Evolutionary conservation across 2,888 invertebrate species (phyloP).

Genomic region (Agrypnus murinus): DNA sequence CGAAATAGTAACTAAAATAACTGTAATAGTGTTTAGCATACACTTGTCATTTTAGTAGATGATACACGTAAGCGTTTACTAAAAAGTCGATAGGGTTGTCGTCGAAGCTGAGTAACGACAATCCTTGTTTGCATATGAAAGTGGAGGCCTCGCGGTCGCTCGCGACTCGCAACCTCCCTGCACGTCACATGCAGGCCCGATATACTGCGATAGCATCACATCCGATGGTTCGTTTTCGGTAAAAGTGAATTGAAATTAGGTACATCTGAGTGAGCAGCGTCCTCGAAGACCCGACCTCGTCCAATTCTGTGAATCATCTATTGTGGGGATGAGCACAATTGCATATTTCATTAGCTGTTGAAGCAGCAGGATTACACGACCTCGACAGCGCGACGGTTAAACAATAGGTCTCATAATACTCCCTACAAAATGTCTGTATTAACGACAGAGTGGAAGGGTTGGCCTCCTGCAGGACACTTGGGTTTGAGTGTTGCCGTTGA

Average conservation of each 20-base stretch:
- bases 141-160: slow-evolving; percentile 58
- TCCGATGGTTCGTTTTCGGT: slow-evolving; percentile 56
- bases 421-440: slow-evolving; percentile 65
- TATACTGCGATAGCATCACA: slow-evolving; percentile 60
- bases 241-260: slow-evolving; percentile 61
- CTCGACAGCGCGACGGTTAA: slow-evolving; percentile 60
- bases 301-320: slow-evolving; percentile 59
- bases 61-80: slow-evolving; percentile 51
- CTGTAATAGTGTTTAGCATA: too few relatives aligned
- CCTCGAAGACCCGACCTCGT: slow-evolving; percentile 47
- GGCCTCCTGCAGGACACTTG: slow-evolving; percentile 58
- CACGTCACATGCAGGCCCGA: slow-evolving; percentile 63
- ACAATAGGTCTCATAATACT: slow-evolving; percentile 64
- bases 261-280: slow-evolving; percentile 52
- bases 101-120: slow-evolving; percentile 69
- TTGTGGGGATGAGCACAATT: slow-evolving; percentile 64
- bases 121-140: slow-evolving; percentile 70
- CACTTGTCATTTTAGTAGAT: not conserved
- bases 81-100: slow-evolving; percentile 51
- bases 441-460: slow-evolving; percentile 57
- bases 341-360: slow-evolving; percentile 65
- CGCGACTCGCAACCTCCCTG: slow-evolving; percentile 54
- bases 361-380: slow-evolving; percentile 65
- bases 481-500: slow-evolving; percentile 57
- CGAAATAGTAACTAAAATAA: too few relatives aligned